Conservation (phyloP, 1,140 invertebrate genomes). For the Orchestia grillus region DNA sequence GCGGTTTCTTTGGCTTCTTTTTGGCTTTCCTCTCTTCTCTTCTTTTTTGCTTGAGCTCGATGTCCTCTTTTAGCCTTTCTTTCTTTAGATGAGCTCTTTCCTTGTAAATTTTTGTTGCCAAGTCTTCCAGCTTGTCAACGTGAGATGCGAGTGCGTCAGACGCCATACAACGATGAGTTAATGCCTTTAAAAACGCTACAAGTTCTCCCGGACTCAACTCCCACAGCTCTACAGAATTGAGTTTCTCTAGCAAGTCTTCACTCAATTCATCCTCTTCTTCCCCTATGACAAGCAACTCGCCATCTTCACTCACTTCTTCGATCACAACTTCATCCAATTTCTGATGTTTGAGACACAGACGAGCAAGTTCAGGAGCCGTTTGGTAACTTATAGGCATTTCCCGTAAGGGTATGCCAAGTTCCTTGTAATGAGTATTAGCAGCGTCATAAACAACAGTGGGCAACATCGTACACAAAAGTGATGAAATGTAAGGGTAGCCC, state of each 20-base stretch:
- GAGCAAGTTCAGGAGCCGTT: conserved; percentile 57
- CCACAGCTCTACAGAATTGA: conserved; percentile 30
- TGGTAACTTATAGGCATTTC: conserved; percentile 57
- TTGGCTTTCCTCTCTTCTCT: conserved; percentile 57
- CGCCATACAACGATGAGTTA: conserved; percentile 39
- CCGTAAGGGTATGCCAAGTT: conserved; percentile 55
- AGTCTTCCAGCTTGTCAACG: conserved; percentile 2
- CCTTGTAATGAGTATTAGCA: conserved; percentile 55
- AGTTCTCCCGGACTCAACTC: conserved; percentile 5
- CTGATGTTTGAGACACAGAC: conserved; percentile 57
- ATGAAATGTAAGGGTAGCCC: conserved; percentile 51
- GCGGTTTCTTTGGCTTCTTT: conserved; percentile 56
- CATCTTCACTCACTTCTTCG: conserved; percentile 40
- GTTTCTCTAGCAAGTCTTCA: conserved; percentile 33
- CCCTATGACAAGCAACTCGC: not conserved
- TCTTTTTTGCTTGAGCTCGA: conserved; percentile 48
- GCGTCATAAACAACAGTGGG: conserved; percentile 58
- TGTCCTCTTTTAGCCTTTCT: conserved; percentile 36
- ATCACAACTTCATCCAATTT: conserved; percentile 55
- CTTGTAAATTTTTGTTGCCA: conserved; percentile 42
- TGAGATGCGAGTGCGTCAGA: conserved; percentile 13
- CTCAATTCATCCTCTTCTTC: conserved; percentile 44
- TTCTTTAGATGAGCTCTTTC: conserved; percentile 23
- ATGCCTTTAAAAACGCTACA: conserved; percentile 20
- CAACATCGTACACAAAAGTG: conserved; percentile 44